Percentiles rank a stretch among this genome's conserved stretches.
Evolutionary conservation across 2,888 invertebrate species (phyloP).

Genomic region (Xylota segnis): DNA sequence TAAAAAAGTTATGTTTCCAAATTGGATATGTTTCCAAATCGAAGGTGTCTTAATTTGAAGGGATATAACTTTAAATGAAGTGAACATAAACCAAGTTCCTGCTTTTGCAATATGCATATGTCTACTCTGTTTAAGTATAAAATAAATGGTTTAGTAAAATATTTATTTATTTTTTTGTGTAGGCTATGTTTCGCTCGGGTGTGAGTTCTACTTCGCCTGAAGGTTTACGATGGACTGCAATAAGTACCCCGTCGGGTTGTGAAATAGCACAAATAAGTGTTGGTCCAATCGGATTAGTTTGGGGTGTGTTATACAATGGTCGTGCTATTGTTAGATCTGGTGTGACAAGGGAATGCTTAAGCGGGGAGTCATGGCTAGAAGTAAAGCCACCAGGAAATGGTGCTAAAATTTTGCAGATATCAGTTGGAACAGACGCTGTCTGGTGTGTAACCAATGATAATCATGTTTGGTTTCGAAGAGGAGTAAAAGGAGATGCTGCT

Average conservation of each 20-base stretch:
- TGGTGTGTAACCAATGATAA: conserved; percentile 93
- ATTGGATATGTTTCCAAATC: too few species aligned
- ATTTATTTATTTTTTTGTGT: conserved; percentile 44
- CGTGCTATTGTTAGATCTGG: conserved; percentile 92
- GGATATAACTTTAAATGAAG: too few species aligned
- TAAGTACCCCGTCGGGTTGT: conserved; percentile 90
- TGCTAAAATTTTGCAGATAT: conserved; percentile 90
- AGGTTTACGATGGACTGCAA: conserved; percentile 93
- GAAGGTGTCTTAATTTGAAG: too few species aligned
- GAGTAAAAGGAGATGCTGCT: conserved; percentile 88
- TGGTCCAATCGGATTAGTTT: conserved; percentile 93
- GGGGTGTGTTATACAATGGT: conserved; percentile 94
- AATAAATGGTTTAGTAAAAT: too few species aligned
- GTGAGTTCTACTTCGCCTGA: conserved; percentile 93
- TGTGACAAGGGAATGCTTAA: conserved; percentile 89
- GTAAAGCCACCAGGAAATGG: conserved; percentile 90
- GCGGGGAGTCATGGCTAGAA: conserved; percentile 91
- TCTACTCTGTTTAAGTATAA: too few species aligned
- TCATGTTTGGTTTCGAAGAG: conserved; percentile 94
- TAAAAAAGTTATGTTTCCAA: too few species aligned
- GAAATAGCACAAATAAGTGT: conserved; percentile 94
- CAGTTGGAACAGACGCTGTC: conserved; percentile 92
- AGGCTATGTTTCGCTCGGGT: conserved; percentile 94
- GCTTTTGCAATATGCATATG: too few species aligned
- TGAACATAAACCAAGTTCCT: too few species aligned